Conservation (phyloP, 2,797 vertebrate species). For the Euphonia xanthogaster region DNA sequence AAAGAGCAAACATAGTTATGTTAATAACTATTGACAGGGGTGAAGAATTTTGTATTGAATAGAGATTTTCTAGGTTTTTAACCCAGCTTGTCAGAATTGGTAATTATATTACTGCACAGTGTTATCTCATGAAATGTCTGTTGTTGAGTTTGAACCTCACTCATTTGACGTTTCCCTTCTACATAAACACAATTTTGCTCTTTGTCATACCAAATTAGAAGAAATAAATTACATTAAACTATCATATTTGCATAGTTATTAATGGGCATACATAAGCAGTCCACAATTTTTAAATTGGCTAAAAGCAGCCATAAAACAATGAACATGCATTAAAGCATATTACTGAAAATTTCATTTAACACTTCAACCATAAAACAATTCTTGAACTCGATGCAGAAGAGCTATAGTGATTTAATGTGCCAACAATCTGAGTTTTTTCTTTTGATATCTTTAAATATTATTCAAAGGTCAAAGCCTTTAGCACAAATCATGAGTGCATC, state of each 20-base stretch:
- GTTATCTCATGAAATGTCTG: neutral
- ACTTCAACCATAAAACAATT: neutral
- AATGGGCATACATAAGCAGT: neutral
- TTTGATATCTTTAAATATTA: neutral
- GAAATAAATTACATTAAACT: neutral
- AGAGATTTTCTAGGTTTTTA: neutral
- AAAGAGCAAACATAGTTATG: neutral
- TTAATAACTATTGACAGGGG: neutral
- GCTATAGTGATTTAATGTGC: neutral
- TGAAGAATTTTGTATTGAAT: neutral
- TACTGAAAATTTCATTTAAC: neutral
- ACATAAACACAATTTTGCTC: neutral
- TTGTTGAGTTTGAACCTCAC: neutral
- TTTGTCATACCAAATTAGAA: neutral
- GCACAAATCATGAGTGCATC: neutral
- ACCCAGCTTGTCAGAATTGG: neutral
- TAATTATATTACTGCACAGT: neutral
- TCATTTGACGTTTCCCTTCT: neutral
- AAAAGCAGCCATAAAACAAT: neutral
- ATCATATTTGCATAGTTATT: neutral
- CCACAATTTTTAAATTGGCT: neutral
- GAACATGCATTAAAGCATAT: neutral
- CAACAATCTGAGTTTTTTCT: neutral
- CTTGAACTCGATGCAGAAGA: neutral
- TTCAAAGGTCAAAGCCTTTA: neutral